phyloP scores from a whole-genome alignment of 1,140 invertebrate species.

The Caenorhabditis inopinata region DNA sequence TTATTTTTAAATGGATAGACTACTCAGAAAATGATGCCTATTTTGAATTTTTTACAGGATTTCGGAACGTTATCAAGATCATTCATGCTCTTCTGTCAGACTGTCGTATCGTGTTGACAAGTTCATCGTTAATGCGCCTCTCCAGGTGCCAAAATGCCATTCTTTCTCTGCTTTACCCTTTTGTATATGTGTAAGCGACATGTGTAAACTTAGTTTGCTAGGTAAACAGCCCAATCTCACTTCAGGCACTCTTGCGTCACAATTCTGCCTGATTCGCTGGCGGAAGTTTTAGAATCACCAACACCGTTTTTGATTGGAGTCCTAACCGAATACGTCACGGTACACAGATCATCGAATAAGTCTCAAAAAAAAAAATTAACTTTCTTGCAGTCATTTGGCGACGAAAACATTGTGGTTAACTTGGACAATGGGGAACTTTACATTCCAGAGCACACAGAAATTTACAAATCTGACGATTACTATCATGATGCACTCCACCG shows the following conservation, averaged over 20 bases:
- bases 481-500: background rate
- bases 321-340: slow-evolving; percentile 14
- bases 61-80: background rate
- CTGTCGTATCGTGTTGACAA: background rate
- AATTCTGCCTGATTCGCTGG: slow-evolving; percentile 22
- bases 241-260: slow-evolving; percentile 12
- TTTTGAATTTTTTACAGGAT: slow-evolving; percentile 10
- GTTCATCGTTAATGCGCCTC: background rate
- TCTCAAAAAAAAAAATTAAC: background rate
- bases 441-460: background rate
- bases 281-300: slow-evolving; percentile 14
- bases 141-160: background rate
- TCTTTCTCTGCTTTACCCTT: background rate
- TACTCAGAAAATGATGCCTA: no score
- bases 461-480: background rate
- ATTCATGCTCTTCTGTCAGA: slow-evolving; percentile 1
- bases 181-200: slow-evolving; percentile 17
- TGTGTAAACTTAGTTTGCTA: background rate
- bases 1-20: no score
- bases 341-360: background rate
- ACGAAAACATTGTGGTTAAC: slow-evolving; percentile 15
- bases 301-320: slow-evolving; percentile 29
- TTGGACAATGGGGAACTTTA: slow-evolving; percentile 23
- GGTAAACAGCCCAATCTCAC: background rate
- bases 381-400: slow-evolving; percentile 21